A percentile compares a stretch with the other conserved stretches of the same genome.
Conservation (phyloP, 2,888 invertebrate genomes). For the Ametastegia equiseti region DNA sequence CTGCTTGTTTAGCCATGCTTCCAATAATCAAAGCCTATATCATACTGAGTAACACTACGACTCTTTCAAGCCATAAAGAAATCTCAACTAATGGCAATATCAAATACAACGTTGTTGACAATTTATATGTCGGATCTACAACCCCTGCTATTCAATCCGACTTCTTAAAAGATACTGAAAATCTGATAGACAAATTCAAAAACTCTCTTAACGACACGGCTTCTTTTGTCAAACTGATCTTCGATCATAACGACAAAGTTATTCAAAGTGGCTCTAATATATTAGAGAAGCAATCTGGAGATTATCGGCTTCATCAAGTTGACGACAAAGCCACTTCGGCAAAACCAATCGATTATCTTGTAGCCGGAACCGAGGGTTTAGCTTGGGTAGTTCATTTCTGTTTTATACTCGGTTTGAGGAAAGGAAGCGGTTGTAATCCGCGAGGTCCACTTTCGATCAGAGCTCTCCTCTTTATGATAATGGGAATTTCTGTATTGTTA, state of each 20-base stretch:
- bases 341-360: conserved; percentile 83
- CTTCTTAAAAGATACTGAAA: conserved; percentile 1
- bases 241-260: background rate
- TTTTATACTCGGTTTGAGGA: conserved; percentile 84
- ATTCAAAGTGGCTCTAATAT: background rate
- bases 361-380: conserved; percentile 84
- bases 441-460: conserved; percentile 86
- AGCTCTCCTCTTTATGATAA: conserved; percentile 82
- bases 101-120: background rate
- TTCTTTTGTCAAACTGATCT: background rate
- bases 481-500: conserved; percentile 78
- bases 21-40: conserved; percentile 85
- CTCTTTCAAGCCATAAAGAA: conserved; percentile 49
- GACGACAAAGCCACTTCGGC: conserved; percentile 76
- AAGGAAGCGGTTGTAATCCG: conserved; percentile 81
- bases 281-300: background rate
- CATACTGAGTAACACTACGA: conserved; percentile 76
- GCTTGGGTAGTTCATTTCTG: conserved; percentile 91
- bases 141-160: background rate
- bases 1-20: conserved; percentile 81
- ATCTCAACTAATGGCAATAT: background rate
- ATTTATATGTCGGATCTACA: background rate
- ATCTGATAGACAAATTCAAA: conserved; percentile 55
- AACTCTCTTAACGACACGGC: conserved; percentile 33
- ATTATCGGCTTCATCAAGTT: conserved; percentile 58